Base-by-base conservation (phyloP, 1,140 invertebrate species). In the Telenomus remus region DNA sequence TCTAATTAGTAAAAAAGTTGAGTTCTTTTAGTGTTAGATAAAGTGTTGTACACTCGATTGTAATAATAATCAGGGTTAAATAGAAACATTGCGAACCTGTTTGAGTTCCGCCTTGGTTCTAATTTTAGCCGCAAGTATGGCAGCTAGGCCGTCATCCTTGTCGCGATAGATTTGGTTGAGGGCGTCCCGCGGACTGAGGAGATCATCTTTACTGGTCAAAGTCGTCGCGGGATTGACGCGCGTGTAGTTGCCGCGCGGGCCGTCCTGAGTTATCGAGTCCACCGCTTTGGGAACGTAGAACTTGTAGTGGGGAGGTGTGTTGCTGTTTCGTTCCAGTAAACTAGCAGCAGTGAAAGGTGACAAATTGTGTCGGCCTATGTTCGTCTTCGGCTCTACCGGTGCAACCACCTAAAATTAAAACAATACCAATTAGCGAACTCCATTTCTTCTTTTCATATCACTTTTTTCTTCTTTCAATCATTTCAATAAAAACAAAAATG, bases 51-150 rank as follows among this genome's bases (percentile, higher is more conserved):
- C 19, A 27, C 1, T 27, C 19, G 19, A 27, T 27, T 27, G 19
- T n/a, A n/a, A n/a, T n/a, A n/a, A n/a, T n/a, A n/a, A n/a, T n/a
- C n/a, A 6, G 19, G 2, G 19, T 27, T 27, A 27, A 6, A 27
- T 27, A 27, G 19, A 27, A 27, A 27, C 19, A 27, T 6, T 44
- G 14, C 13, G 11, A 47, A 91, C 91, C 81, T 93, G 93, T 86
- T 95, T 95, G 13, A 95, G 84, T 86, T 95, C 94, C 1, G 92
- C 94, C 87, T 95, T 95, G 1, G 94, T 95, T 50, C 94, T 89
- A 73, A 95, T 95, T 78, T 94, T 90, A 9, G 94, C 92, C 8
- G 87, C 86, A 9, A 91, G 76, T 78, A 94, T 90, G 9, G 94
- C 92, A 5, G 87, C 86, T 10, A 91, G 74, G 11, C 90, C 90